Base-by-base conservation (phyloP, 2,888 invertebrate genomes). In the Hirtodrosophila alboralis region DNA sequence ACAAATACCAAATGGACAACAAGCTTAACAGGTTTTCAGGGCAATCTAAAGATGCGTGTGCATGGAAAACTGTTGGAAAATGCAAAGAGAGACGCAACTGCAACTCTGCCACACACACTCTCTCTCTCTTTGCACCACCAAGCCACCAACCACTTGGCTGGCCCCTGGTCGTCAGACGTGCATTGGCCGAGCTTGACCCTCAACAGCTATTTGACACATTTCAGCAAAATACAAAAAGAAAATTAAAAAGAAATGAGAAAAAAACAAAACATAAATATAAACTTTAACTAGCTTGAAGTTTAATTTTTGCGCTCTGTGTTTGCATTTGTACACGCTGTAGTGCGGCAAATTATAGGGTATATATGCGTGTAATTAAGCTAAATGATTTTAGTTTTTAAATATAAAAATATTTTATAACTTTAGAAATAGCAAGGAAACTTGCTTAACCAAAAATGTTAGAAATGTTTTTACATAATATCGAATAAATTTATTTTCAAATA, bases 151-250 rank as follows among this genome's bases (percentile, higher is more conserved):
- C 8, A 23, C 23, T 4, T 8, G 0, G 23, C 31, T 57, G 52
- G 23, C 34, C 65, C 27, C 43, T 44, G 37, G n/a, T 34, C 43
- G n/a, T 34, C 43, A 45, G 62, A 37, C 66, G 66, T 73, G 56
- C 73, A 67, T 71, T 74, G 71, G 57, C 74, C 74, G 71, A 58
- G 57, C 79, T 76, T 77, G 77, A 79, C 76, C 79, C 77, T 66
- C 61, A 48, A 44, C 45, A 43, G 21, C 28, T 53, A 41, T 58
- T 70, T 70, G 80, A 75, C 78, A 80, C 80, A 77, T 62, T 70
- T 70, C 41, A 66, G 49, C 61, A 10, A 9, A 31, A 13, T 30
- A 47, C 41, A 27, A 58, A 30, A 12, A 23, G 13, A 33, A 43
- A 26, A 28, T 10, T 14, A n/a, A n/a, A n/a, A n/a, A n/a, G n/a